phyloP scores from a whole-genome alignment of 2,888 invertebrate genomes.

The Drosophila formosana region DNA sequence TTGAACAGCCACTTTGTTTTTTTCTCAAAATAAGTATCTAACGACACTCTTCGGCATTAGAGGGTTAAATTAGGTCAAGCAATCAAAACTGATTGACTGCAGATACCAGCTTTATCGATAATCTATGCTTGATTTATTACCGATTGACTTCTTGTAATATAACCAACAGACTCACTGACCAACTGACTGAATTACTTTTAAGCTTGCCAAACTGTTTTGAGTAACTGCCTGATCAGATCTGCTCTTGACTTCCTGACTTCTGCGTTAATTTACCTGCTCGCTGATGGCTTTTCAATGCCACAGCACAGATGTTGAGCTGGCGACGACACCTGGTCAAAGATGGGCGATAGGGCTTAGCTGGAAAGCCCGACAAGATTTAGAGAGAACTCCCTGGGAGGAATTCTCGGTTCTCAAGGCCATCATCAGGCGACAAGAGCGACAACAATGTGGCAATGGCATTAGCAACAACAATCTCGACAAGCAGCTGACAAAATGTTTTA shows the following conservation, averaged over 20 bases:
- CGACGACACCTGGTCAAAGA: conserved; percentile 13
- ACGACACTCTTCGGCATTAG: no score
- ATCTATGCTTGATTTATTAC: neutral
- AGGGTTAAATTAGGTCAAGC: no score
- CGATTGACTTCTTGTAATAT: neutral
- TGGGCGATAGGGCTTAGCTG: conserved; percentile 29
- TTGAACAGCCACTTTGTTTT: no score
- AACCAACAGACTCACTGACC: no score
- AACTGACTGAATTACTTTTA: no score
- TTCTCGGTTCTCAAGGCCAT: conserved; percentile 45
- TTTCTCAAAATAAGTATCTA: no score
- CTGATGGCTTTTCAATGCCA: conserved; percentile 19
- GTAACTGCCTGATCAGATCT: no score
- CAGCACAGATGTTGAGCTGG: neutral
- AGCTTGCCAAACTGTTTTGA: no score
- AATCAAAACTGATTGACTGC: neutral
- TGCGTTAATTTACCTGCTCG: neutral
- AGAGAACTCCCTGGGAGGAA: conserved; percentile 7
- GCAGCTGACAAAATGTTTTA: conserved; percentile 57
- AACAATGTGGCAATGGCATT: conserved; percentile 6
- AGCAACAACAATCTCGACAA: conserved; percentile 13
- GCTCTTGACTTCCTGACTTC: neutral
- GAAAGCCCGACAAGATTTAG: conserved; percentile 26
- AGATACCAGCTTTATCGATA: no score
- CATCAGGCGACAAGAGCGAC: neutral